phyloP scores from a whole-genome alignment of 2,888 invertebrate species.

The Neoaliturus tenellus region DNA sequence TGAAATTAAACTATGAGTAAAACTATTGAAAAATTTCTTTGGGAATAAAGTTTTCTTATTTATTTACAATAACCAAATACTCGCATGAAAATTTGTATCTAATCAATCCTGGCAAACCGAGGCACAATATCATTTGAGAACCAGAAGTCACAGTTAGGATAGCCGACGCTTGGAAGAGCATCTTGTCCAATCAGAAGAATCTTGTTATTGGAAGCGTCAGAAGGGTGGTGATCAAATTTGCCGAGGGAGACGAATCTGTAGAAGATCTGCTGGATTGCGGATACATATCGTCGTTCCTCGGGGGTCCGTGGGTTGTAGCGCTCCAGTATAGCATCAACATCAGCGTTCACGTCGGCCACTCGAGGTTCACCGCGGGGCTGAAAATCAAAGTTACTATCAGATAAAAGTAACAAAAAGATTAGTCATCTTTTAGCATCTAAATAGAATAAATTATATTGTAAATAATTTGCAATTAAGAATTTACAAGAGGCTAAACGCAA shows the following conservation, averaged over 20 bases:
- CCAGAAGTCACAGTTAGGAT: conserved; percentile 87
- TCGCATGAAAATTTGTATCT: conserved; percentile 66
- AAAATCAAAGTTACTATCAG: too few relatives aligned
- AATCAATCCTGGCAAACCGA: conserved; percentile 85
- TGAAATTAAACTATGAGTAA: neutral
- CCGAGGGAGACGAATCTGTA: conserved; percentile 89
- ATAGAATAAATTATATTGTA: too few relatives aligned
- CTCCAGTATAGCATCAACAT: conserved; percentile 87
- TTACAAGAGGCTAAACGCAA: too few relatives aligned
- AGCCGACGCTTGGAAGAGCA: conserved; percentile 78
- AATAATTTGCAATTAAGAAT: too few relatives aligned
- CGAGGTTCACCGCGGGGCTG: conserved; percentile 67
- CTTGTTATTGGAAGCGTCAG: conserved; percentile 71
- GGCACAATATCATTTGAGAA: conserved; percentile 85
- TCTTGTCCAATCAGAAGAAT: conserved; percentile 85
- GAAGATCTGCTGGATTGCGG: conserved; percentile 88
- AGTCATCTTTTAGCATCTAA: too few relatives aligned
- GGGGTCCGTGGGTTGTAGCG: conserved; percentile 83
- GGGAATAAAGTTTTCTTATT: neutral
- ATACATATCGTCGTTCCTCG: conserved; percentile 84
- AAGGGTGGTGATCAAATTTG: conserved; percentile 77
- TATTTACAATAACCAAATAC: conserved; percentile 17
- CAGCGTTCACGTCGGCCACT: conserved; percentile 79
- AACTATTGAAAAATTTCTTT: neutral
- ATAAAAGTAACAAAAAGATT: too few relatives aligned